Percentiles rank a stretch among this genome's conserved stretches.
These are phyloP conservation scores for Coelopa pilipes DNA, from an alignment of 2,888 invertebrate genomes.

Conservation along the genomic window DNA sequence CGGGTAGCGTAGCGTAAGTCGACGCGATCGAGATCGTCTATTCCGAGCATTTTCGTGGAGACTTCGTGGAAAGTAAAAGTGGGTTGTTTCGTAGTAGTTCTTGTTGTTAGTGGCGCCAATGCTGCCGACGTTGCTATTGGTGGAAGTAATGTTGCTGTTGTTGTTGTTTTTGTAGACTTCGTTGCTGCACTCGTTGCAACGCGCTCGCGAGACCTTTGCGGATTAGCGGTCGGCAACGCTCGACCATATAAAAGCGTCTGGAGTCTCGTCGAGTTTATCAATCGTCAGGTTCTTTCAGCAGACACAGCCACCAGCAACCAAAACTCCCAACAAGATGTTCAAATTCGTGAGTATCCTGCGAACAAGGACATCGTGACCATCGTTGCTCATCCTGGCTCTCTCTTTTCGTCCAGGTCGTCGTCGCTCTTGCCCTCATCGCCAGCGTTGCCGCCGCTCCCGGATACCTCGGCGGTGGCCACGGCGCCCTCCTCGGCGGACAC, in stretches of 20 bases:
- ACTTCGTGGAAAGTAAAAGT: constrained; percentile 35
- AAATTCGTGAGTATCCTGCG: constrained; percentile 56
- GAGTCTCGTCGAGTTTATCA: constrained; percentile 35
- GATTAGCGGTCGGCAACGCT: too few species aligned
- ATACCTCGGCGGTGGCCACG: constrained; percentile 53
- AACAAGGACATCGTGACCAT: too few species aligned
- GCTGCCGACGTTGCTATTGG: not conserved
- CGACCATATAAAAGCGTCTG: constrained; percentile 41
- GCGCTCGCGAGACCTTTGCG: not conserved
- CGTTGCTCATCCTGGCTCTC: too few species aligned
- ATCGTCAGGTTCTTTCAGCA: constrained; percentile 49
- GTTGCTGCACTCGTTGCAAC: constrained; percentile 1
- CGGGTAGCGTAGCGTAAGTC: too few species aligned
- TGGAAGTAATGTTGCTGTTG: not conserved
- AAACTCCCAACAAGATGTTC: constrained; percentile 52
- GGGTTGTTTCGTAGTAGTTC: constrained; percentile 13
- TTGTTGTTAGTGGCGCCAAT: constrained; percentile 5
- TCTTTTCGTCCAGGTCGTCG: constrained; percentile 54
- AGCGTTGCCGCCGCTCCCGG: constrained; percentile 62
- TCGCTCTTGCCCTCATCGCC: constrained; percentile 57
- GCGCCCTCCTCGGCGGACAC: constrained; percentile 36
- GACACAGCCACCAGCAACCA: constrained; percentile 7
- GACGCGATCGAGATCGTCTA: too few species aligned
- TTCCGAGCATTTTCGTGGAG: constrained; percentile 28
- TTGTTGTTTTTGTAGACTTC: not conserved